Conservation (phyloP, 2,888 invertebrate genomes). For the Scaptomyza caliginosa region DNA sequence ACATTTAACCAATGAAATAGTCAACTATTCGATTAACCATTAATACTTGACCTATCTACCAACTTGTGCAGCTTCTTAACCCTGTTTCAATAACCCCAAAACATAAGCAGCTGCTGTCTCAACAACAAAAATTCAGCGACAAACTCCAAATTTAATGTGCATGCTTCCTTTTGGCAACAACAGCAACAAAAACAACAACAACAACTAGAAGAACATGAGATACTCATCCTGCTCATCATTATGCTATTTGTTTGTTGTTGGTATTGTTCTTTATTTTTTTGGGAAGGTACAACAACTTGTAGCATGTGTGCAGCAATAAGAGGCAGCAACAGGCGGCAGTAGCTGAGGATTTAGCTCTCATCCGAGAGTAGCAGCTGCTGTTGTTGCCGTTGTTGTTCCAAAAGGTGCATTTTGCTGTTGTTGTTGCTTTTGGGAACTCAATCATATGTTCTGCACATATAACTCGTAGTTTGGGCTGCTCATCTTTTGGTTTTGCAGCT, state of each 20-base stretch:
- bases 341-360: conserved; percentile 34
- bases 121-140: conserved; percentile 36
- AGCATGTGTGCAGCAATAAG: conserved; percentile 37
- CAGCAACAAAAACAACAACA: background rate
- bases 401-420: conserved; percentile 59
- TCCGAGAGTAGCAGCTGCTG: conserved; percentile 38
- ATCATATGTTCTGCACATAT: conserved; percentile 67
- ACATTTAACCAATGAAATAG: no score
- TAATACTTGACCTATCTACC: conserved; percentile 34
- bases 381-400: conserved; percentile 25
- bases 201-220: conserved; percentile 3
- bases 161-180: conserved; percentile 30
- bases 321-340: conserved; percentile 37
- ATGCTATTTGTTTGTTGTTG: conserved; percentile 22
- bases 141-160: conserved; percentile 50
- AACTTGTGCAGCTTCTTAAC: background rate
- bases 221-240: conserved; percentile 36
- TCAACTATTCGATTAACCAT: background rate
- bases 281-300: conserved; percentile 33
- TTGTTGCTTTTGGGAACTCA: conserved; percentile 59
- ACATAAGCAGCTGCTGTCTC: conserved; percentile 20
- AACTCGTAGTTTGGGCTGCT: conserved; percentile 43
- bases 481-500: conserved; percentile 61
- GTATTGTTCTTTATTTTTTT: background rate
- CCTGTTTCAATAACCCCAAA: background rate